Conservation (phyloP, 1,140 invertebrate species). For the Pogonomyrmex barbatus region DNA sequence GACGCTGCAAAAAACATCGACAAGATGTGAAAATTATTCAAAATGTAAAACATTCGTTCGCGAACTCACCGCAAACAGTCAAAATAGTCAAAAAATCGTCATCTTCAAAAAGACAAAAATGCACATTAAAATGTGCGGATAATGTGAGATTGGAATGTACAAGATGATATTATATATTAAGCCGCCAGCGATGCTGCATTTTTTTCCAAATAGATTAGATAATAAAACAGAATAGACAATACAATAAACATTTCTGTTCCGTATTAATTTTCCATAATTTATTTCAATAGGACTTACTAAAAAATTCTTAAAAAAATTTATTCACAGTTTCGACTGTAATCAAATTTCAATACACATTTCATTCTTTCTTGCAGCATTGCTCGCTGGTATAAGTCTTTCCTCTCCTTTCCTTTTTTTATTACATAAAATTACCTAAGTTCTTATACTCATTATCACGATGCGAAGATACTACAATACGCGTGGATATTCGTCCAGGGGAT, state of each 20-base stretch:
- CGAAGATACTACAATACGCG: conserved; percentile 50
- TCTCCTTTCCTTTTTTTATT: not conserved
- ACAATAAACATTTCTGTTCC: not conserved
- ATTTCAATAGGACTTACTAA: not conserved
- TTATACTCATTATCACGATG: conserved; percentile 55
- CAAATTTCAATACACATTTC: not conserved
- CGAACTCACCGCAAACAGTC: not conserved
- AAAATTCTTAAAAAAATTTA: not conserved
- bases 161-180: conserved; percentile 27
- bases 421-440: conserved; percentile 69
- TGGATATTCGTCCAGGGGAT: conserved; percentile 55
- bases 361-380: conserved; percentile 42
- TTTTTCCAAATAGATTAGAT: not conserved
- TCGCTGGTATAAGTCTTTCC: conserved; percentile 1
- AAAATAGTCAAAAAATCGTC: conserved; percentile 25
- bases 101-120: conserved; percentile 10
- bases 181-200: conserved; percentile 41
- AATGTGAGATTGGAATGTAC: conserved; percentile 33
- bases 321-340: not conserved
- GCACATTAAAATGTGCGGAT: not conserved
- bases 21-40: not conserved
- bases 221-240: not conserved
- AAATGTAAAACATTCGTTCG: conserved; percentile 6
- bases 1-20: conserved; percentile 30
- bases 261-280: not conserved